Conservation (phyloP, 2,797 vertebrate species). For the Phataginus tetradactyla region DNA sequence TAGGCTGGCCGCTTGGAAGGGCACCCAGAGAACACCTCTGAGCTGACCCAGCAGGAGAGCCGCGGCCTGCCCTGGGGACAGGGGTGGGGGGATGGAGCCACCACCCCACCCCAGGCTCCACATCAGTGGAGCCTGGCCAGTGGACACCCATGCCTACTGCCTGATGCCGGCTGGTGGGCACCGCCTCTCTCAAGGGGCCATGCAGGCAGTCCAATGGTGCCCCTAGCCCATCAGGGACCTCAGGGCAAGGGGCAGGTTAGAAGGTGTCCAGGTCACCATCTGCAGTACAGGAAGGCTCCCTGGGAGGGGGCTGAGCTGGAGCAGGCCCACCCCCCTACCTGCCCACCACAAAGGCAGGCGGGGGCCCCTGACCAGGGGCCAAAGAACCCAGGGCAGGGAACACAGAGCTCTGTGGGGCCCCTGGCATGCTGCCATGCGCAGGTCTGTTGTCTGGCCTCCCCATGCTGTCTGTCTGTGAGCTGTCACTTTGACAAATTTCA, state of each 20-base stretch:
- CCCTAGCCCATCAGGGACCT: background rate
- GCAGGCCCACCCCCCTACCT: background rate
- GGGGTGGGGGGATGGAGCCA: too few species aligned
- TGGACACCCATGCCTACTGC: background rate
- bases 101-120: background rate
- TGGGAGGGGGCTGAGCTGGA: background rate
- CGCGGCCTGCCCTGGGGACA: background rate
- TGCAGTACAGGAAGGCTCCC: too few species aligned
- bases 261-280: too few species aligned
- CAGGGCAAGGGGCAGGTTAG: accelerated
- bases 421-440: background rate
- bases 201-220: background rate
- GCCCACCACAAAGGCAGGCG: background rate
- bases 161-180: background rate
- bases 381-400: background rate
- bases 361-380: background rate
- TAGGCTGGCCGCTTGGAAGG: background rate
- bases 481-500: background rate
- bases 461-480: background rate
- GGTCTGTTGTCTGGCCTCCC: background rate
- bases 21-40: background rate
- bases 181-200: background rate
- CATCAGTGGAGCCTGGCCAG: too few species aligned
- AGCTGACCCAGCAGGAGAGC: background rate
- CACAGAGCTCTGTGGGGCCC: accelerated